Conservation (phyloP, 1,140 invertebrate species). For the Drosophila pruinosa region DNA sequence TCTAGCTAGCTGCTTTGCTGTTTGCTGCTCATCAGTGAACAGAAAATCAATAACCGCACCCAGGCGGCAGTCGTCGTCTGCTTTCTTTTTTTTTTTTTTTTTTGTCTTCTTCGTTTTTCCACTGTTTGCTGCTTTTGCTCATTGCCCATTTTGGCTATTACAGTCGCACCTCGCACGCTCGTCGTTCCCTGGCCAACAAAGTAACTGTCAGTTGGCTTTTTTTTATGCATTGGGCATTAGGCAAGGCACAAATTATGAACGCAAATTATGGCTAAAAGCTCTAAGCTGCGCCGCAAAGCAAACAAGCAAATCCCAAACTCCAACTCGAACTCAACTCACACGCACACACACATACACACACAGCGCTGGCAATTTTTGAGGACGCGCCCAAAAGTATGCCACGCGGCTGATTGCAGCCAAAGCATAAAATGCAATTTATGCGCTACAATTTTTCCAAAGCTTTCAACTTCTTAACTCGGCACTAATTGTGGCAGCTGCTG, state of each 20-base stretch:
- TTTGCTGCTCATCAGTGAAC: constrained; percentile 61
- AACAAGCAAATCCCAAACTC: constrained; percentile 23
- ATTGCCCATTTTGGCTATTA: constrained; percentile 30
- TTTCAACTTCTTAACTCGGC: constrained; percentile 20
- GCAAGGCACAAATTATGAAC: constrained; percentile 30
- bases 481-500: constrained; percentile 63
- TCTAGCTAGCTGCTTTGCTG: constrained; percentile 25
- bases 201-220: constrained; percentile 18
- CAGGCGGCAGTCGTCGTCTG: constrained; percentile 39
- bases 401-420: constrained; percentile 19
- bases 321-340: not conserved
- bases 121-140: constrained; percentile 28
- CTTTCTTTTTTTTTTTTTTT: constrained; percentile 7
- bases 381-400: constrained; percentile 33
- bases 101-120: not conserved
- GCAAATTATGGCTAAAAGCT: constrained; percentile 26
- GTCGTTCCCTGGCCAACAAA: not conserved
- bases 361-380: not conserved
- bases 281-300: not conserved
- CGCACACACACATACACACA: not conserved
- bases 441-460: not conserved
- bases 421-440: constrained; percentile 43
- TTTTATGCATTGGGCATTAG: constrained; percentile 30
- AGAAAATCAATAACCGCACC: constrained; percentile 77
- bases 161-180: not conserved